Evolutionary conservation across 2,797 vertebrate species (phyloP).

Genomic region (Serranus cabrilla): DNA sequence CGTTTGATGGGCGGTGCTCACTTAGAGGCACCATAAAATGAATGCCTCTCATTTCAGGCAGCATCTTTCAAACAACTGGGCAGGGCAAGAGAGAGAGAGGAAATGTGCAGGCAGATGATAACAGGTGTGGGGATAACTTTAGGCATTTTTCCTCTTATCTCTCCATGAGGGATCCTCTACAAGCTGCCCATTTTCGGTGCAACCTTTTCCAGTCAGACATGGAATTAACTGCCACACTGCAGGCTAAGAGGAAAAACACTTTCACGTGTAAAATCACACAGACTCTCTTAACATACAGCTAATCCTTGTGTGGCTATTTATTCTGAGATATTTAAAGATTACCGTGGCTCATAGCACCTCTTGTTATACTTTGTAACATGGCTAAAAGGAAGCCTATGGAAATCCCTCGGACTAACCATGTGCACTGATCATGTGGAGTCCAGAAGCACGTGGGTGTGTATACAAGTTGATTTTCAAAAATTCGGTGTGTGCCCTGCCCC

Average conservation of each 20-base stretch:
- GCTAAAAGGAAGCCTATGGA: slow-evolving; percentile 37
- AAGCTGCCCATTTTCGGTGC: slow-evolving; percentile 49
- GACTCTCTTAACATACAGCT: slow-evolving; percentile 43
- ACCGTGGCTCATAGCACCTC: slow-evolving; percentile 46
- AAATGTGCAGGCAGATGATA: slow-evolving; percentile 70
- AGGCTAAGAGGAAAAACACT: slow-evolving; percentile 41
- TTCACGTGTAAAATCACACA: slow-evolving; percentile 54
- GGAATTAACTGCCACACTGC: slow-evolving; percentile 34
- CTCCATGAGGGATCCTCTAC: slow-evolving; percentile 45
- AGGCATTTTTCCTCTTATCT: slow-evolving; percentile 64
- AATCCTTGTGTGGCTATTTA: slow-evolving; percentile 49
- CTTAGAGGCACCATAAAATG: slow-evolving; percentile 77
- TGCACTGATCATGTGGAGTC: slow-evolving; percentile 37
- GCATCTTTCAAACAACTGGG: slow-evolving; percentile 72
- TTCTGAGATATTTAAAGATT: slow-evolving; percentile 46
- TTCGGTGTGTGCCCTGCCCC: slow-evolving; percentile 64
- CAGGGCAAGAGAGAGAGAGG: slow-evolving; percentile 45
- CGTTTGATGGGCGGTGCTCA: slow-evolving; percentile 58
- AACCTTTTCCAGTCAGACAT: slow-evolving; percentile 41
- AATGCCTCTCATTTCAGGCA: slow-evolving; percentile 70
- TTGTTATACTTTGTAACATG: slow-evolving; percentile 28
- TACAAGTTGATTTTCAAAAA: slow-evolving; percentile 83
- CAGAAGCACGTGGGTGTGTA: slow-evolving; percentile 66
- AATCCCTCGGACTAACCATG: slow-evolving; percentile 39
- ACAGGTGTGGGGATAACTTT: slow-evolving; percentile 73